Evolutionary conservation across 1,140 invertebrate genomes (phyloP).

Genomic region (Diachasma alloeum): DNA sequence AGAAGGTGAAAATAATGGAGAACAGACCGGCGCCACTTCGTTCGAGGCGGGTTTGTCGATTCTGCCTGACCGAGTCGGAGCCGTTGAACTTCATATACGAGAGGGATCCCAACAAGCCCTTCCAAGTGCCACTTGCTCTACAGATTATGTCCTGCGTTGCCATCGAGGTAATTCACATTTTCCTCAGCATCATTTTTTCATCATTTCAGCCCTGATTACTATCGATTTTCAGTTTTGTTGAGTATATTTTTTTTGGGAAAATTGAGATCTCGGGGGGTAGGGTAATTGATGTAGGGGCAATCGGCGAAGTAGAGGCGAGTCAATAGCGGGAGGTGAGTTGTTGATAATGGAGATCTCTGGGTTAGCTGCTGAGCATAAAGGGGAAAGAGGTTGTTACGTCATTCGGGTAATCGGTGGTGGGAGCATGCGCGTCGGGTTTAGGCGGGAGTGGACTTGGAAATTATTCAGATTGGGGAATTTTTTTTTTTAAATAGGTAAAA

Average conservation of each 20-base stretch:
- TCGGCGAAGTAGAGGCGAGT: constrained; percentile 25
- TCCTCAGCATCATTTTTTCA: background rate
- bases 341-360: constrained; percentile 17
- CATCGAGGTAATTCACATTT: constrained; percentile 71
- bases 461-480: background rate
- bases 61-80: constrained; percentile 71
- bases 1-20: constrained; percentile 62
- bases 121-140: constrained; percentile 70
- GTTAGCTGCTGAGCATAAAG: constrained; percentile 1
- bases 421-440: background rate
- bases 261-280: background rate
- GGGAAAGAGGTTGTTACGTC: background rate
- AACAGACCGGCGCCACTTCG: constrained; percentile 68
- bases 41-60: constrained; percentile 74
- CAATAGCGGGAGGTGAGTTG: constrained; percentile 15
- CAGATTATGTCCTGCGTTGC: constrained; percentile 79
- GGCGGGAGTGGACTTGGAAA: background rate
- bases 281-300: constrained; percentile 27
- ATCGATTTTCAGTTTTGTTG: constrained; percentile 16
- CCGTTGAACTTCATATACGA: constrained; percentile 74
- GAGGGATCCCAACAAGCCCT: constrained; percentile 63
- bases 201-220: constrained; percentile 6
- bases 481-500: no score
- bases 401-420: background rate
- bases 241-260: background rate